Evolutionary conservation across 1,140 invertebrate genomes (phyloP).

Genomic region (Megalopta genalis): DNA sequence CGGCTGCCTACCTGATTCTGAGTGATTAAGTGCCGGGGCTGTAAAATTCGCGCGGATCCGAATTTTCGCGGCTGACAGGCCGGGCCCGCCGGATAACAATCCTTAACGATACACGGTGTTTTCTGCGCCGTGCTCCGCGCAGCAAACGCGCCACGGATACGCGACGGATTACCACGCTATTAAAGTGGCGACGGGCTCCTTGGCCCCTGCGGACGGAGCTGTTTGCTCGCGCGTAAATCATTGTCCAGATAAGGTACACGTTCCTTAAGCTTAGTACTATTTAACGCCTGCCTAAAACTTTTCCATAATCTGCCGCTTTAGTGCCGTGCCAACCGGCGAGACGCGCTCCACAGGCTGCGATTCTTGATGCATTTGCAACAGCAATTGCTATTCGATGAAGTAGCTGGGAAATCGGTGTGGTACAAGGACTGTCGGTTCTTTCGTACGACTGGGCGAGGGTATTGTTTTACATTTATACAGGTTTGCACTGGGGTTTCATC

Average conservation of each 20-base stretch:
- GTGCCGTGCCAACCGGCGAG: slow-evolving; percentile 17
- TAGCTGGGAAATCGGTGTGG: no score
- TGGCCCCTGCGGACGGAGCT: slow-evolving; percentile 69
- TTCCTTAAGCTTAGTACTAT: slow-evolving; percentile 53
- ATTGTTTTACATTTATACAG: no score
- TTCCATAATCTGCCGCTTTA: slow-evolving; percentile 71
- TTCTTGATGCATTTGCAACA: no score
- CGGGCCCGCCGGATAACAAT: slow-evolving; percentile 45
- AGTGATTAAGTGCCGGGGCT: slow-evolving; percentile 73
- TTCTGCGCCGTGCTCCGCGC: slow-evolving; percentile 41
- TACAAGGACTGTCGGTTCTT: no score
- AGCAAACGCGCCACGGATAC: slow-evolving; percentile 51
- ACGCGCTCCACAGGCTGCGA: not conserved
- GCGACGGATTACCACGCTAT: slow-evolving; percentile 75
- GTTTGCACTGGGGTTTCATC: no score
- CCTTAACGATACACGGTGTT: not conserved
- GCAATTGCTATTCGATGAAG: no score
- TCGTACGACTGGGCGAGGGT: no score
- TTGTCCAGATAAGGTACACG: slow-evolving; percentile 72
- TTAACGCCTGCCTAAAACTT: slow-evolving; percentile 63
- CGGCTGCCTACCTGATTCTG: slow-evolving; percentile 41
- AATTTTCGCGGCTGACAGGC: slow-evolving; percentile 41
- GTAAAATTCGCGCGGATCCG: slow-evolving; percentile 68
- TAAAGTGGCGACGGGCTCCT: slow-evolving; percentile 70
- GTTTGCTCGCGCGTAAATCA: slow-evolving; percentile 80